Base-by-base conservation (phyloP, 2,888 invertebrate genomes). In the Chromoteleia sp. region DNA sequence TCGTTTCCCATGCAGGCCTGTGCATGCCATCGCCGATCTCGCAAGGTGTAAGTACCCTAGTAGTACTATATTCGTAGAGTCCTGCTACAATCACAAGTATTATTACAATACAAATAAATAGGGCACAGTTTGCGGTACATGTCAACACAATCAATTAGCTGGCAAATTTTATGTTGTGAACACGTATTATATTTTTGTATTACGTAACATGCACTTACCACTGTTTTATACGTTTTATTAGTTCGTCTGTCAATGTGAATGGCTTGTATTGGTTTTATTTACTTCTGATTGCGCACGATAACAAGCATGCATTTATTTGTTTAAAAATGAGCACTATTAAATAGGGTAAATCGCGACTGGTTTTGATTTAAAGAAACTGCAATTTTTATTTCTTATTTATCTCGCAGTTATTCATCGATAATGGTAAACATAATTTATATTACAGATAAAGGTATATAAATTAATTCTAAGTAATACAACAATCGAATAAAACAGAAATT, bases 11-110 rank as follows among this genome's bases (percentile, higher is more conserved):
- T 88, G 89, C 93, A 95, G 96, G 94, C 94, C 96, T 93, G 95
- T 96, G 95, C 96, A 96, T 96, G 97, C 96, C 92, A 95, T 97
- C 94, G 96, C 96, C 94, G 94, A 95, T 92, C 95, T 97, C 93
- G 95, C 96, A 92, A 95, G 95, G 95, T 97, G 97, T 97, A 96
- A 97, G 97, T 97, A 96, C 87, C 79, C 86, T 85, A 65, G 76
- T 81, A 81, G 81, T 70, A 56, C 45, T 39, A 12, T 63, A 50
- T 56, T 29, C 0, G 30, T 75, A 75, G 75, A 56, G 5, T 39
- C 63, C 63, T 61, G 73, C 73, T 56, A 73, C 19, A 39, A 58
- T 39, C 54, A 58, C 50, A 30, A 59, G 50, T 59, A 30, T 25
- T 6, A 1, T 12, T 50, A 25, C 12, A 25, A 12, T 2, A 12